phyloP scores from a whole-genome alignment of 2,888 invertebrate species.

The Platycnemis pennipes region DNA sequence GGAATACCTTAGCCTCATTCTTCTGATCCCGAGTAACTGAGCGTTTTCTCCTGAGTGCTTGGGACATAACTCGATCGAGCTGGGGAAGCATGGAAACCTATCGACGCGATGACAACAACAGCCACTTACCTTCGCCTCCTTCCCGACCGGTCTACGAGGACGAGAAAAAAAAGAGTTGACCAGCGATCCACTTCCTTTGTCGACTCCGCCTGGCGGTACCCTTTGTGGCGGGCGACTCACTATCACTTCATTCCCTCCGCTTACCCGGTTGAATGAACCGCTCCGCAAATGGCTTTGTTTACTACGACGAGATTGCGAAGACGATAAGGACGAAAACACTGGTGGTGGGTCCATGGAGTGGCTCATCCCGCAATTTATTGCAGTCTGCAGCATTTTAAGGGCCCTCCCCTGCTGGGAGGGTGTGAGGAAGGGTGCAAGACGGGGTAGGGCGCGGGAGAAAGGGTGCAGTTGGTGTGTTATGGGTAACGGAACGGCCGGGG shows the following conservation, averaged over 20 bases:
- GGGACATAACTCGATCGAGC: not conserved
- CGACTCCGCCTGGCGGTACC: not conserved
- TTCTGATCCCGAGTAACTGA: too few relatives aligned
- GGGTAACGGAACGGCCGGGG: not conserved
- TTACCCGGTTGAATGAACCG: not conserved
- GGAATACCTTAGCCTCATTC: too few relatives aligned
- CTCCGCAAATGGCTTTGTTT: constrained; percentile 9
- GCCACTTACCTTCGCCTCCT: too few relatives aligned
- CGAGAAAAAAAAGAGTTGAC: too few relatives aligned
- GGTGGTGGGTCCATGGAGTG: not conserved
- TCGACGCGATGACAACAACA: too few relatives aligned
- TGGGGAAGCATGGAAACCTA: not conserved
- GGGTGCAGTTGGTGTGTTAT: too few relatives aligned
- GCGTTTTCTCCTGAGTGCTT: too few relatives aligned
- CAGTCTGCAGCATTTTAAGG: not conserved
- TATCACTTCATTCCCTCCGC: not conserved
- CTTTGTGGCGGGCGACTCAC: not conserved
- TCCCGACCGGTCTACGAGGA: too few relatives aligned
- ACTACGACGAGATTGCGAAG: not conserved
- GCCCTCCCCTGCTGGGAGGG: not conserved
- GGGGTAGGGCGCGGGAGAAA: too few relatives aligned
- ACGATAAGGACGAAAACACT: not conserved
- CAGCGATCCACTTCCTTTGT: too few relatives aligned
- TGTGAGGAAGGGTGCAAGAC: not conserved
- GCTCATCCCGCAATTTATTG: constrained; percentile 18